Percentiles rank a stretch among this genome's conserved stretches.
Evolutionary conservation across 2,888 invertebrate species (phyloP).

Genomic region (Aproaerema taeniolella): DNA sequence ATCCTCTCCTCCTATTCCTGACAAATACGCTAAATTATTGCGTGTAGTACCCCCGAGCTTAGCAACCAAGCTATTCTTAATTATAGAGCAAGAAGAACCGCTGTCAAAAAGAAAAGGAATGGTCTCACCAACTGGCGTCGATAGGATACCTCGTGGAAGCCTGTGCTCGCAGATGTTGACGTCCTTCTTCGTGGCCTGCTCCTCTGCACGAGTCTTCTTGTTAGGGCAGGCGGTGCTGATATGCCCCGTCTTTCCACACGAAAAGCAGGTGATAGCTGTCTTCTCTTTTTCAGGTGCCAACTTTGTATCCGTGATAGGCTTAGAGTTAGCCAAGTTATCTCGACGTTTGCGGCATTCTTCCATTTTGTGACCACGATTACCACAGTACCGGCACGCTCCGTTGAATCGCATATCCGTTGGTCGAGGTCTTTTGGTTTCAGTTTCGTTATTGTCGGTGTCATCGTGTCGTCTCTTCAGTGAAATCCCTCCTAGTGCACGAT

Average conservation of each 20-base stretch:
- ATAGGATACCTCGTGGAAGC: slow-evolving; percentile 12
- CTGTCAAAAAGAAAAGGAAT: slow-evolving; percentile 23
- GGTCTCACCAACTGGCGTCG: slow-evolving; percentile 20
- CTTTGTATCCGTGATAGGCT: neutral
- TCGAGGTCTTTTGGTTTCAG: slow-evolving; percentile 4
- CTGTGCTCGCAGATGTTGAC: slow-evolving; percentile 3
- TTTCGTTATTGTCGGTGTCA: neutral
- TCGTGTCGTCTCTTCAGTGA: slow-evolving; percentile 3
- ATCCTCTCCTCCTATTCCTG: neutral
- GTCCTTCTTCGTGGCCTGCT: neutral
- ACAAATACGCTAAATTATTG: neutral
- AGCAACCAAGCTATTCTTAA: slow-evolving; percentile 16
- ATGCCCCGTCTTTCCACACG: slow-evolving; percentile 10
- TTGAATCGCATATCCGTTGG: neutral
- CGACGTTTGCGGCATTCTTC: neutral
- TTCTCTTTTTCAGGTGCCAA: neutral
- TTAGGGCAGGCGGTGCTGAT: slow-evolving; percentile 11
- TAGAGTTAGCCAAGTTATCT: neutral
- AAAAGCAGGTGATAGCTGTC: neutral
- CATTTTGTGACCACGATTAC: neutral
- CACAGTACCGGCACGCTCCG: slow-evolving; percentile 1
- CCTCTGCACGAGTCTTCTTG: neutral
- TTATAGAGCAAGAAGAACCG: slow-evolving; percentile 24
- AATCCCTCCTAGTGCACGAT: neutral
- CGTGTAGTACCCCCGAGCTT: slow-evolving; percentile 1